Base-by-base conservation (phyloP, 2,888 invertebrate species). In the Melieria crassipennis region DNA sequence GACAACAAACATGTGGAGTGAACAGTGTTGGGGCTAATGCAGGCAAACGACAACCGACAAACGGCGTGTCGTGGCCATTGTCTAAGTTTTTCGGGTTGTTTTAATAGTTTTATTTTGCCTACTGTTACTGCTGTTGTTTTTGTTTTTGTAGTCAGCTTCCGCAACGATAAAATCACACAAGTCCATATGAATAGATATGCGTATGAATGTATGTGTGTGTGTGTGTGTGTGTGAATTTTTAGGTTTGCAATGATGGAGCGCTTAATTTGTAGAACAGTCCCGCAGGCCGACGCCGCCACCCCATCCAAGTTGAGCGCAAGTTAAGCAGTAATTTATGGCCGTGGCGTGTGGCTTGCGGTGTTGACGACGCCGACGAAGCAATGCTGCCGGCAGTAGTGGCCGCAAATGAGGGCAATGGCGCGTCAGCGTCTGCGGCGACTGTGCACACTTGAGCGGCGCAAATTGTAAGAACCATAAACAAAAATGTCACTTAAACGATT, bases 401-500 rank as follows among this genome's bases (percentile, higher is more conserved):
- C 64, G 16, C 5, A 47, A n/a, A n/a, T 45, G 11, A 6, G 11
- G 42, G 16, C 13, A 50, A 13, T 43, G 30, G n/a, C 46, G 45
- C 52, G 16, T 6, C 56, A n/a, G 16, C 52, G 11, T 11, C 16
- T 11, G 16, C 13, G 56, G 42, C 42, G 30, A 10, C 46, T 13
- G 48, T 42, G n/a, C 46, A 58, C 70, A 64, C 72, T 72, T 72
- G 65, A 68, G 60, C 64, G 47, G 43, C 61, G 57, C 42, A 70
- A 73, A 71, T 66, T 74, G 73, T 69, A 73, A 74, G 61, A 73
- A 70, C 60, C 70, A 75, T 65, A 75, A 69, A 76, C 75, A 79
- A 79, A 81, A 82, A 79, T 81, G 77, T 77, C 81, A 80, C 81
- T 81, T 80, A 83, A 83, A 82, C 83, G 82, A 82, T 82, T 83